Percentiles rank a stretch among this genome's conserved stretches.
Evolutionary conservation across 1,140 invertebrate genomes (phyloP).

Genomic region (Panonychus citri): DNA sequence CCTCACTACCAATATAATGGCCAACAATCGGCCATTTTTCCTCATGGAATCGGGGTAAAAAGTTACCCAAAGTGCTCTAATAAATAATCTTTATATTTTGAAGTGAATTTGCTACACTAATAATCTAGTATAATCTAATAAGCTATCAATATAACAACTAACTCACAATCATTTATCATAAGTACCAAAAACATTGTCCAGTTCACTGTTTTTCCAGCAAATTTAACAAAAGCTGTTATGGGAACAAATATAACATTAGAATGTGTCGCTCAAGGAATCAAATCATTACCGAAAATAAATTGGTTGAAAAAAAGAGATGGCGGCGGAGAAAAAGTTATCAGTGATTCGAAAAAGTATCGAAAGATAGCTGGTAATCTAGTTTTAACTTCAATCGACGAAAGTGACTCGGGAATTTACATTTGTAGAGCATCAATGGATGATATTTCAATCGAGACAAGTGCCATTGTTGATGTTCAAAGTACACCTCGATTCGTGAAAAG

Average conservation of each 20-base stretch:
- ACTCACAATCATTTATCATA: not conserved
- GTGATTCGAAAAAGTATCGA: too few relatives aligned
- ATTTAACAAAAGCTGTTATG: conserved; percentile 16
- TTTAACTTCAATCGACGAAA: conserved; percentile 17
- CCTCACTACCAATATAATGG: too few relatives aligned
- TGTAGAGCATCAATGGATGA: conserved; percentile 30
- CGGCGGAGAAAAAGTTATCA: too few relatives aligned
- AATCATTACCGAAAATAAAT: conserved; percentile 15
- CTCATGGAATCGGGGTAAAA: too few relatives aligned
- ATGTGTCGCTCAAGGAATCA: conserved; percentile 35
- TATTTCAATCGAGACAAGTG: conserved; percentile 12
- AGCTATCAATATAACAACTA: too few relatives aligned
- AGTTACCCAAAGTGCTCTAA: too few relatives aligned
- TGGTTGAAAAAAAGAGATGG: too few relatives aligned
- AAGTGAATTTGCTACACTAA: too few relatives aligned
- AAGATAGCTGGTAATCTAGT: not conserved
- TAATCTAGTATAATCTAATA: too few relatives aligned
- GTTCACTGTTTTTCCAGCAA: conserved; percentile 9
- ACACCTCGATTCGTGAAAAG: conserved; percentile 30
- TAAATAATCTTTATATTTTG: too few relatives aligned
- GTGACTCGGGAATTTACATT: conserved; percentile 42
- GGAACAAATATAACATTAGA: conserved; percentile 37
- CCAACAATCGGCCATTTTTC: too few relatives aligned
- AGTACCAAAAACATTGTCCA: not conserved
- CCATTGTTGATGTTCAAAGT: conserved; percentile 23